Evolutionary conservation across 35 echinoderm and acorn worm species (phyloP).

Genomic region (Hemicentrotus pulcherrimus): DNA sequence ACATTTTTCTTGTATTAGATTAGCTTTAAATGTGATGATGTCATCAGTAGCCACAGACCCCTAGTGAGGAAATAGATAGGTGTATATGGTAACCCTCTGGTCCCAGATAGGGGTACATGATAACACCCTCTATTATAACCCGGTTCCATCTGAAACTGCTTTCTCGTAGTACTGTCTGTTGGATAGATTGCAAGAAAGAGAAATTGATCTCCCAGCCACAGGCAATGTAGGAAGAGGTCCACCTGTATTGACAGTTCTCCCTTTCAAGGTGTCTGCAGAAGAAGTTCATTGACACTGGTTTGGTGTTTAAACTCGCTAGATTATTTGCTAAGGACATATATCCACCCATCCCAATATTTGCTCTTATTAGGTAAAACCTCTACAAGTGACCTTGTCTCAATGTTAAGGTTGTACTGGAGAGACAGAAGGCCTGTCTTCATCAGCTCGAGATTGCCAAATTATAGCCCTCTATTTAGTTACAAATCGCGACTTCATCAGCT

Average conservation of each 20-base stretch:
- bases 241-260: background rate
- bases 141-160: background rate
- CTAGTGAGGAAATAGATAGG: background rate
- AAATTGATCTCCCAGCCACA: background rate
- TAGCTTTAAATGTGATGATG: background rate
- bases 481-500: no score
- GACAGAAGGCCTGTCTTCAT: background rate
- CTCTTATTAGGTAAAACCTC: background rate
- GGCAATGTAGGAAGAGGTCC: background rate
- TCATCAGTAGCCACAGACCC: background rate
- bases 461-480: no score
- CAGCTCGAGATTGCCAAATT: no score
- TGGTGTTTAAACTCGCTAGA: background rate
- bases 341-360: background rate
- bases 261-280: background rate
- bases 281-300: background rate
- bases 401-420: background rate
- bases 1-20: background rate
- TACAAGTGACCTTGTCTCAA: background rate
- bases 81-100: background rate
- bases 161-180: background rate
- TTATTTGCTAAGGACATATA: background rate
- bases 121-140: background rate
- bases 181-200: background rate
- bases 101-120: background rate